These are phyloP conservation scores for Xiphophorus hellerii DNA, from an alignment of 2,113 vertebrate species.

Conservation along the genomic window DNA sequence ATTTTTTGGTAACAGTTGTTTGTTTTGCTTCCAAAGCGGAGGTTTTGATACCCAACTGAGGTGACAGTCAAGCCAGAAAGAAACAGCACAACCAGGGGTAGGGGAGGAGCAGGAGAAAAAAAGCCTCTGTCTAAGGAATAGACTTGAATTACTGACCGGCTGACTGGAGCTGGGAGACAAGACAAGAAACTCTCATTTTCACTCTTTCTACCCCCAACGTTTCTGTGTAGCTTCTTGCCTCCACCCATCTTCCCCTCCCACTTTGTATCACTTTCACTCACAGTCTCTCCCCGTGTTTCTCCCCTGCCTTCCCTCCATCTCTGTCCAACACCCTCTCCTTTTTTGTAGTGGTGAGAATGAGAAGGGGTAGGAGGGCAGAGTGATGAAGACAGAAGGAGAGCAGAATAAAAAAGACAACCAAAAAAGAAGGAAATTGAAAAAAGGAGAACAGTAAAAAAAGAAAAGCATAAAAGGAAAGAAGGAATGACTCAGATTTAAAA, in stretches of 20 bases:
- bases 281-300: conserved; percentile 59
- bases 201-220: conserved; percentile 47
- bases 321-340: conserved; percentile 50
- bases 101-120: conserved; percentile 36
- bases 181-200: conserved; percentile 77
- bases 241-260: conserved; percentile 28
- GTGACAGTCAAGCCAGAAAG: conserved; percentile 69
- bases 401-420: not conserved
- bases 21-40: conserved; percentile 55
- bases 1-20: conserved; percentile 58
- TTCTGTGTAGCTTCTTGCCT: conserved; percentile 56
- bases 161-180: conserved; percentile 65
- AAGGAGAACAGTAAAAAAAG: not conserved
- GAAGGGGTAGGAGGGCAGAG: conserved; percentile 49
- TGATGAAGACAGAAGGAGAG: conserved; percentile 22
- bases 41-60: conserved; percentile 66
- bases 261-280: conserved; percentile 73
- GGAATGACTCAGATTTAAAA: conserved; percentile 67
- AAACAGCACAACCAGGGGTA: conserved; percentile 68
- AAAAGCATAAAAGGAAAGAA: conserved; percentile 12
- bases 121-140: conserved; percentile 68
- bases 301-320: conserved; percentile 54
- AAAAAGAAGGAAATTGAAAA: conserved; percentile 11
- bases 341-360: conserved; percentile 66
- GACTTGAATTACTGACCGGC: conserved; percentile 72